Percentiles rank a stretch among this genome's conserved stretches.
These are phyloP conservation scores for Isurus oxyrinchus DNA, from an alignment of 2,113 vertebrate species.

Conservation along the genomic window DNA sequence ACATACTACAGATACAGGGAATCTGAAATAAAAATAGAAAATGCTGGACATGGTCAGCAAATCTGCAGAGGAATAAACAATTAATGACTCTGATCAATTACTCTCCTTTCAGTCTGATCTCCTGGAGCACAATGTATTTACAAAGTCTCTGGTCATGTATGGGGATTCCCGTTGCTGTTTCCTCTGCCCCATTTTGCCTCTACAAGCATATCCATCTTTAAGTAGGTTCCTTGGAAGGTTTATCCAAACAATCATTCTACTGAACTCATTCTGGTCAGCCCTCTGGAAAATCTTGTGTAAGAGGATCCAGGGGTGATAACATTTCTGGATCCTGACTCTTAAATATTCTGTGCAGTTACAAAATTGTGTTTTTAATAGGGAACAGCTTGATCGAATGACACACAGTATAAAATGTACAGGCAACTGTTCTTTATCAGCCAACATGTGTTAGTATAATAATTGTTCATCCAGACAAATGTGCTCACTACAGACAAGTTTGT, in stretches of 20 bases:
- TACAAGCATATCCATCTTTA: background rate
- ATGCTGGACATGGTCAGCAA: background rate
- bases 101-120: background rate
- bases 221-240: background rate
- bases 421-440: background rate
- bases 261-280: background rate
- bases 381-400: background rate
- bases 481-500: background rate
- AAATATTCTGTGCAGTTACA: too few relatives aligned
- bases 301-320: background rate
- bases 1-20: background rate
- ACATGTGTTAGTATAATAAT: background rate
- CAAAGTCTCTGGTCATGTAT: background rate
- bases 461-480: background rate
- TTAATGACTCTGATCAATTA: background rate
- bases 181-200: background rate
- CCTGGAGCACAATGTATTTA: background rate
- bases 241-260: background rate
- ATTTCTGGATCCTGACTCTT: background rate
- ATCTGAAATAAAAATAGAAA: background rate
- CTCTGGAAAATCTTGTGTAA: background rate
- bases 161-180: background rate
- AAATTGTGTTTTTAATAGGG: too few relatives aligned
- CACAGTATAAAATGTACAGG: background rate
- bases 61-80: background rate